phyloP scores from a whole-genome alignment of 2,113 vertebrate species.

The Progne subis region DNA sequence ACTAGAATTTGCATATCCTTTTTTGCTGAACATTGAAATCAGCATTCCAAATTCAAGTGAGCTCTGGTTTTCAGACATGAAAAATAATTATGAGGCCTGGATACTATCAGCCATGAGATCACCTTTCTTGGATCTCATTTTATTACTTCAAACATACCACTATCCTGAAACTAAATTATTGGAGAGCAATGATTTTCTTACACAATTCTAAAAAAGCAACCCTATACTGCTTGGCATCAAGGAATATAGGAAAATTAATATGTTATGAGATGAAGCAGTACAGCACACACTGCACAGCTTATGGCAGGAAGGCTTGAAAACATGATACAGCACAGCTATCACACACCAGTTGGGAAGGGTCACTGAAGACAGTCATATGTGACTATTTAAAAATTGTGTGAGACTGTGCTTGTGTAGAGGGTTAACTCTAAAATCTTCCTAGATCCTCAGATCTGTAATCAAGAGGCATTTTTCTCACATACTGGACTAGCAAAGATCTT shows the following conservation, averaged over 20 bases:
- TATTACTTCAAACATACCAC: not conserved
- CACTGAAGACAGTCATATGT: not conserved
- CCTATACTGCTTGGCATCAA: not conserved
- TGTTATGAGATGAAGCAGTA: not conserved
- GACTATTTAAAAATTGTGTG: not conserved
- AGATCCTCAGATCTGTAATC: not conserved
- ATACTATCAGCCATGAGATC: not conserved
- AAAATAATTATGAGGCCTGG: not conserved
- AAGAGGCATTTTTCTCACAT: not conserved
- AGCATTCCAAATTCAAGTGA: not conserved
- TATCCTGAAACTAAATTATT: not conserved
- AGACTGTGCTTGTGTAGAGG: not conserved
- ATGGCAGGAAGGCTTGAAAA: not conserved
- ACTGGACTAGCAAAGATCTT: not conserved
- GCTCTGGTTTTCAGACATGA: not conserved
- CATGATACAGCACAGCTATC: not conserved
- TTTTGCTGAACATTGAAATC: conserved; percentile 8
- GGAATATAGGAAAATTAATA: not conserved
- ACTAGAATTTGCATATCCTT: not conserved
- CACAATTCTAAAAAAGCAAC: not conserved
- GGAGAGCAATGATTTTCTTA: not conserved
- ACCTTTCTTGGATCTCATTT: not conserved
- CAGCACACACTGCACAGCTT: not conserved
- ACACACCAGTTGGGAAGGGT: not conserved
- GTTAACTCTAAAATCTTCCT: not conserved